A percentile compares a stretch with the other conserved stretches of the same genome.
These are phyloP conservation scores for Parazoanthus darwini DNA, from an alignment of 92 coral and sea anemone species.

Conservation along the genomic window DNA sequence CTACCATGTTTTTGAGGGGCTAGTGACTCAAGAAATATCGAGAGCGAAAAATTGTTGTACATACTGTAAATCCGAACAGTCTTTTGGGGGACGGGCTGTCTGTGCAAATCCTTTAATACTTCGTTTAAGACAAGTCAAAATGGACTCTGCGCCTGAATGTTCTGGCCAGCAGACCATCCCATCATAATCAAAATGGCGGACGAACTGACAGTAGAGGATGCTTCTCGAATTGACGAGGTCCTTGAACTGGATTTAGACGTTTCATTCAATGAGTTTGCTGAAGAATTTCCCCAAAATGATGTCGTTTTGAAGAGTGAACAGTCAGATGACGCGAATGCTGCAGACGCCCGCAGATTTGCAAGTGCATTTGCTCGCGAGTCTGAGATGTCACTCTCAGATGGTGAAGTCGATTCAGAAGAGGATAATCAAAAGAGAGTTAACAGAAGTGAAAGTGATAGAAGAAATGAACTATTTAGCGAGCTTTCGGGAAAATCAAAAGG, in stretches of 20 bases:
- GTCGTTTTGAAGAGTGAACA: not conserved
- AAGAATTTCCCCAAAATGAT: constrained; percentile 44
- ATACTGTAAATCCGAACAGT: too few relatives aligned
- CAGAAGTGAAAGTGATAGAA: not conserved
- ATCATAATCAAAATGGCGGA: constrained; percentile 53
- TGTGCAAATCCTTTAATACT: not conserved
- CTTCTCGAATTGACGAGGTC: constrained; percentile 44
- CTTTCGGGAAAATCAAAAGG: not conserved
- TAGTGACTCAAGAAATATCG: too few relatives aligned
- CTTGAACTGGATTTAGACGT: constrained; percentile 71
- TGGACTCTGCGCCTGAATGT: not conserved
- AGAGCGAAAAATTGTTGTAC: too few relatives aligned
- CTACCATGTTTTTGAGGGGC: too few relatives aligned
- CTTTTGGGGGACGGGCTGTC: too few relatives aligned
- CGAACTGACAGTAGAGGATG: constrained; percentile 1
- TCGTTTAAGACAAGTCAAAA: not conserved
- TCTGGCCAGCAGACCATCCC: constrained; percentile 11
- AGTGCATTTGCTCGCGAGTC: not conserved
- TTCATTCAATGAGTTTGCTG: constrained; percentile 80
- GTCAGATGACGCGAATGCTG: not conserved
- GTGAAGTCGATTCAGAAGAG: not conserved
- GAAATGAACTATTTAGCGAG: not conserved
- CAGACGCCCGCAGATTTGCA: not conserved
- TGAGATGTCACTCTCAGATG: not conserved
- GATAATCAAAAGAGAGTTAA: not conserved